Conservation (phyloP, 2,888 invertebrate genomes). For the Lymantria dispar region DNA sequence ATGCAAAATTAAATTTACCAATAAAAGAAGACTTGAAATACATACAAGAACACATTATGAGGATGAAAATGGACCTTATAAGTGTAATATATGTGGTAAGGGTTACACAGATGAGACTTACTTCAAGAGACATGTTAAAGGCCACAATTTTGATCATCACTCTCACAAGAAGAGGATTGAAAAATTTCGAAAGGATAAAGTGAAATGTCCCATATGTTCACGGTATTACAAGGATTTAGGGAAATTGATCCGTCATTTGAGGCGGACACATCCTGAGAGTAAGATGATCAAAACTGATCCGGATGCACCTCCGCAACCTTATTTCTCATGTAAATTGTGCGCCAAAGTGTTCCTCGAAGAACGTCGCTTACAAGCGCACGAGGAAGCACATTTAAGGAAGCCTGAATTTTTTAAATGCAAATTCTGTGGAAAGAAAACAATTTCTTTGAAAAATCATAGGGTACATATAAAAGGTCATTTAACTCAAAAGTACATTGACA, state of each 20-base stretch:
- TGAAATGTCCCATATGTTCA: constrained; percentile 73
- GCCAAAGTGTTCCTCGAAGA: constrained; percentile 70
- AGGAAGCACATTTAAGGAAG: constrained; percentile 67
- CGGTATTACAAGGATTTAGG: constrained; percentile 65
- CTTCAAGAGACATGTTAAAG: constrained; percentile 72
- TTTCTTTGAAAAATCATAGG: constrained; percentile 65
- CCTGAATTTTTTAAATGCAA: constrained; percentile 73
- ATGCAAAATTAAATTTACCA: constrained; percentile 72
- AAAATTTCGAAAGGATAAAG: constrained; percentile 65
- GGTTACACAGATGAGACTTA: constrained; percentile 78
- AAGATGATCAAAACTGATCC: constrained; percentile 79
- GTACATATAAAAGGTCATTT: constrained; percentile 70
- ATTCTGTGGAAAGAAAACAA: constrained; percentile 71
- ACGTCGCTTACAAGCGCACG: constrained; percentile 58
- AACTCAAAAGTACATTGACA: constrained; percentile 62
- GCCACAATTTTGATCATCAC: constrained; percentile 75
- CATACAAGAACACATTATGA: constrained; percentile 77
- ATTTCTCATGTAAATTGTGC: constrained; percentile 70
- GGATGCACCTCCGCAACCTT: constrained; percentile 64
- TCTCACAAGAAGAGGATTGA: constrained; percentile 67
- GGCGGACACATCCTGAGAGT: constrained; percentile 72
- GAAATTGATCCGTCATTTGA: constrained; percentile 72
- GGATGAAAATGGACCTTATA: constrained; percentile 75
- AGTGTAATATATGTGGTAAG: constrained; percentile 77
- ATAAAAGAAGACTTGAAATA: constrained; percentile 68